phyloP scores from a whole-genome alignment of 2,113 vertebrate genomes.

The Dasyornis broadbenti region DNA sequence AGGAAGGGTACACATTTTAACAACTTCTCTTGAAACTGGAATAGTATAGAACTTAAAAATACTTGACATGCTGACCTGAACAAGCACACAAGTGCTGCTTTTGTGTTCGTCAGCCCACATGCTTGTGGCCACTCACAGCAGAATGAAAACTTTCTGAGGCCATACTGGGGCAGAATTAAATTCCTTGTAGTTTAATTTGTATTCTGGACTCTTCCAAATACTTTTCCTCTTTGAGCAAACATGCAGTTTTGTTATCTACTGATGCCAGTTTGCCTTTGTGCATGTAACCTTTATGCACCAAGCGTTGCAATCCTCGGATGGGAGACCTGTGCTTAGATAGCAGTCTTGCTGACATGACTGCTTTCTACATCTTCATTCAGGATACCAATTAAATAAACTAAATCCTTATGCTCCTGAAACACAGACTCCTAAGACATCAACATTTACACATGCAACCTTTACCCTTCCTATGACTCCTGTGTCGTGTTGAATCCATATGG shows the following conservation, averaged over 20 bases:
- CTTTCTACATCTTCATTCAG: neutral
- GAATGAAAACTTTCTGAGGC: neutral
- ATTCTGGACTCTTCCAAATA: neutral
- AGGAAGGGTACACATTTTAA: neutral
- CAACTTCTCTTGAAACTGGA: neutral
- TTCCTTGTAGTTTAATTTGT: neutral
- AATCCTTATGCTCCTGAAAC: neutral
- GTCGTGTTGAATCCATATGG: neutral
- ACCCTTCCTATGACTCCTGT: neutral
- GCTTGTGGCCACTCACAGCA: neutral
- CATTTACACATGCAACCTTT: neutral
- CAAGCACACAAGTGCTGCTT: neutral
- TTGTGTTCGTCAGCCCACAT: neutral
- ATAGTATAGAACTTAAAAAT: neutral
- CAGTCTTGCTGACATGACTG: neutral
- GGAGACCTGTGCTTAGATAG: neutral
- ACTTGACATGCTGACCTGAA: neutral
- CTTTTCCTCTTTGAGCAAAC: neutral
- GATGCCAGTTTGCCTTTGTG: neutral
- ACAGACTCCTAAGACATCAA: neutral
- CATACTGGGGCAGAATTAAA: neutral
- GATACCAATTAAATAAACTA: neutral
- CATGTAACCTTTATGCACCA: neutral
- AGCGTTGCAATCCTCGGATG: neutral
- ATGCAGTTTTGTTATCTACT: neutral